phyloP scores from a whole-genome alignment of 1,140 invertebrate species.

The Dermatophagoides farinae region DNA sequence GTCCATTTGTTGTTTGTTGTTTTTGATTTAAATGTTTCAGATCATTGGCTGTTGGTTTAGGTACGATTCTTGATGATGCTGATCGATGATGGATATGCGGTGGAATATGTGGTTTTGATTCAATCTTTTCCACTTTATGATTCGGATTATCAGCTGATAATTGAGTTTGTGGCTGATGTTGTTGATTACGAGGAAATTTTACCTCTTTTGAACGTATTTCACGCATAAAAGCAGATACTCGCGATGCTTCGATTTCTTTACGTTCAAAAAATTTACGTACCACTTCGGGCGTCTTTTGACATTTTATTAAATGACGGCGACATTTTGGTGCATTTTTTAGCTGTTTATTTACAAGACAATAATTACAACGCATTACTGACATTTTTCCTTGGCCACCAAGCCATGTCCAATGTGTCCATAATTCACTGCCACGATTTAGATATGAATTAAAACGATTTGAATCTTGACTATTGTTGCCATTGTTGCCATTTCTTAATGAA shows the following conservation, averaged over 20 bases:
- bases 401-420: conserved; percentile 8
- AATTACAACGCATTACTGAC: conserved; percentile 3
- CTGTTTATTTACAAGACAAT: conserved; percentile 3
- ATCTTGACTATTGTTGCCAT: neutral
- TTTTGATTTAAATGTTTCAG: conserved; percentile 1
- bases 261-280: neutral
- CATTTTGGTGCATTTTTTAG: conserved; percentile 7
- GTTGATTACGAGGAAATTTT: conserved; percentile 1
- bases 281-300: neutral
- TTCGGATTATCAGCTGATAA: neutral
- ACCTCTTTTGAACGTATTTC: conserved; percentile 2
- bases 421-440: neutral
- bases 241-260: conserved; percentile 1
- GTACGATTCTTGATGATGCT: neutral
- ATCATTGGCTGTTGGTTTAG: conserved; percentile 1
- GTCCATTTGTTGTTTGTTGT: neutral
- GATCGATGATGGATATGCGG: neutral
- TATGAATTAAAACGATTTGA: conserved; percentile 2
- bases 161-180: neutral
- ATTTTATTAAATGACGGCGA: conserved; percentile 6
- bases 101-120: neutral
- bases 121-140: neutral
- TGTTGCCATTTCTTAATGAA: neutral
- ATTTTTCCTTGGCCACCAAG: conserved; percentile 5
- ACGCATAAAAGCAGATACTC: conserved; percentile 7